Base-by-base conservation (phyloP, 2,113 vertebrate species). In the Mola mola region DNA sequence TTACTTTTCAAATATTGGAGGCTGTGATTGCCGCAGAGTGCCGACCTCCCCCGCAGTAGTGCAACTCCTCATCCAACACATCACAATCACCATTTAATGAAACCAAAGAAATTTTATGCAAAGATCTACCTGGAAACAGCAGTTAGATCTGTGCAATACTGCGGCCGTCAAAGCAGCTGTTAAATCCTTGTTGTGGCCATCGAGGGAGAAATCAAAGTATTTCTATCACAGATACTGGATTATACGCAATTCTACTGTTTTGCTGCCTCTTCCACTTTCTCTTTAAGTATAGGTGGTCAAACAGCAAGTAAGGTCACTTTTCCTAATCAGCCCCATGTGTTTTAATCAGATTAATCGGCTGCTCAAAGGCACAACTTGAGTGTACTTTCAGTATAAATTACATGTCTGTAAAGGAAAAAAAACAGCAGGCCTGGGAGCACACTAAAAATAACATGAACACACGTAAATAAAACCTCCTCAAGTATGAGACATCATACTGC, bases 1-100 rank as follows among this genome's bases (percentile, higher is more conserved):
- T 90, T 90, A 83, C 77, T 83, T 86, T 70, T 90, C 83, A 87
- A 86, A 83, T 81, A 83, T 79, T 80, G 86, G 68, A 82, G 73
- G 77, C 69, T 77, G 84, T 57, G 81, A 79, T 84, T 40, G n/a
- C n/a, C 63, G 41, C 75, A 51, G 50, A 31, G 61, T 15, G 67
- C 64, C 63, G 65, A 17, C 83, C 64, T 63, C 60, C 84, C 81
- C 84, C 66, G 6, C 74, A 48, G 62, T 42, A 46, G 13, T 25
- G 64, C 63, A 31, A 67, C 62, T 56, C 48, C 51, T 51, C 41
- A 53, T 46, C 70, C 50, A 41, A 36, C 2, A 47, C 72, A 20
- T 26, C 16, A 43, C 11, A 43, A 11, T 19, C n/a, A 16, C 47
- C n/a, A 3, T 21, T 37, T 44, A 78, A 76, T 24, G 13, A 58